phyloP scores from a whole-genome alignment of 2,888 invertebrate species.

The Fissipunctia ypsillon region DNA sequence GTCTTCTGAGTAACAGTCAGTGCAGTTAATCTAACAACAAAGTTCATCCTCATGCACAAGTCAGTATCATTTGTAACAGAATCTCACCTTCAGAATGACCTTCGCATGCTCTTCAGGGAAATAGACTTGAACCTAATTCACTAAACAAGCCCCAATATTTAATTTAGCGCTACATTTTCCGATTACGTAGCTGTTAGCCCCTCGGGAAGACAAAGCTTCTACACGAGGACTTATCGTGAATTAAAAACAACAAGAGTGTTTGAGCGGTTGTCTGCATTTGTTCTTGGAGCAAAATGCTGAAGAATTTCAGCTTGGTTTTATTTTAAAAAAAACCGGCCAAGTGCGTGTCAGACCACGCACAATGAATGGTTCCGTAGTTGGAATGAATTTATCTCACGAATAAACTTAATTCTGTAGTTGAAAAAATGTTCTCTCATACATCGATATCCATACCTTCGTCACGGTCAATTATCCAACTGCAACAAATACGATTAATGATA shows the following conservation, averaged over 20 bases:
- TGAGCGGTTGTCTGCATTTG: neutral
- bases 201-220: conserved; percentile 7
- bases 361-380: too few relatives aligned
- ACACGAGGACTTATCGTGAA: conserved; percentile 11
- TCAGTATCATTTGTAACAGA: neutral
- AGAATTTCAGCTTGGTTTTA: neutral
- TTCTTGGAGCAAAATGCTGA: neutral
- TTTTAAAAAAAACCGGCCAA: too few relatives aligned
- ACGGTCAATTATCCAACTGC: too few relatives aligned
- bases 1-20: neutral
- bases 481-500: too few relatives aligned
- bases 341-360: too few relatives aligned
- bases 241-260: neutral
- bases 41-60: neutral
- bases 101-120: neutral
- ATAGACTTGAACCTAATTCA: conserved; percentile 30
- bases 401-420: too few relatives aligned
- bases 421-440: too few relatives aligned
- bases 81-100: neutral
- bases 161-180: conserved; percentile 59
- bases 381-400: too few relatives aligned
- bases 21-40: neutral
- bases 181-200: conserved; percentile 53
- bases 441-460: too few relatives aligned
- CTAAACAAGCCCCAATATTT: conserved; percentile 47